These are phyloP conservation scores for Azorinus chamasolen DNA, from an alignment of 2,888 invertebrate species.

Conservation along the genomic window DNA sequence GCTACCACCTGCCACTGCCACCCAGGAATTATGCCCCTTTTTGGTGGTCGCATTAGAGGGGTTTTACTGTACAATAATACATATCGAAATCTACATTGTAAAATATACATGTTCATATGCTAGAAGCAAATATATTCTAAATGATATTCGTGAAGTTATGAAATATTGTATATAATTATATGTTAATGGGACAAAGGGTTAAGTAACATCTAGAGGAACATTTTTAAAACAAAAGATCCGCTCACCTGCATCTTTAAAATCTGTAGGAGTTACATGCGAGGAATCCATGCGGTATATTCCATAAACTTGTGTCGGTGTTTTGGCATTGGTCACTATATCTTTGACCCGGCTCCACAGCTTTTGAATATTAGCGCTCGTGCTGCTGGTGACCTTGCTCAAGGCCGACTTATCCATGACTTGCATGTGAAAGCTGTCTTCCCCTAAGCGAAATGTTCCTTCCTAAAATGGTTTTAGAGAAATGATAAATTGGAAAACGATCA, in stretches of 20 bases:
- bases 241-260: conserved; percentile 49
- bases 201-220: too few relatives aligned
- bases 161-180: too few relatives aligned
- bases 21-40: too few relatives aligned
- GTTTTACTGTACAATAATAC: too few relatives aligned
- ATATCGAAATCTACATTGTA: too few relatives aligned
- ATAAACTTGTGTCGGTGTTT: conserved; percentile 47
- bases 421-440: conserved; percentile 46
- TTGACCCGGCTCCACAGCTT: conserved; percentile 35
- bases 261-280: conserved; percentile 31
- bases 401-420: conserved; percentile 45
- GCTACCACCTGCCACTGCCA: too few relatives aligned
- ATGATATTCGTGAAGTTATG: too few relatives aligned
- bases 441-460: conserved; percentile 58
- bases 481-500: too few relatives aligned
- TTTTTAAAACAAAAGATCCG: not conserved
- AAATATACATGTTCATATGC: too few relatives aligned
- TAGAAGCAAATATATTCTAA: too few relatives aligned
- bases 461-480: conserved; percentile 2
- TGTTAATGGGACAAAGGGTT: too few relatives aligned
- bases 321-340: conserved; percentile 24
- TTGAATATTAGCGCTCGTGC: not conserved
- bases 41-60: too few relatives aligned
- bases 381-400: conserved; percentile 26
- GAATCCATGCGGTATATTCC: conserved; percentile 52